Percentiles rank a stretch among this genome's conserved stretches.
Conservation (phyloP, 2,888 invertebrate genomes). For the Julus scanicus region DNA sequence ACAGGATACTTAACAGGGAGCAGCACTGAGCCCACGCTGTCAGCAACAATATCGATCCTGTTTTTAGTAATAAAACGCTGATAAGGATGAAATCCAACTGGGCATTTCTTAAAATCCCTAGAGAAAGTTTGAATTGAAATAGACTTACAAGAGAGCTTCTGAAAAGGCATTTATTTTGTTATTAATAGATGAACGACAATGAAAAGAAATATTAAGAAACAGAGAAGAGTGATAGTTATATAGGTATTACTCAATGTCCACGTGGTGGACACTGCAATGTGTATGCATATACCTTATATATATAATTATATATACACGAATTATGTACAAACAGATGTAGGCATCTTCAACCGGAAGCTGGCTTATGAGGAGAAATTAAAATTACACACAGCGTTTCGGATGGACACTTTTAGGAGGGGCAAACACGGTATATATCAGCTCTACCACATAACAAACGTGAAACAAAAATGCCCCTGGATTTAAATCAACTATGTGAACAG, state of each 20-base stretch:
- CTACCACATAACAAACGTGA: background rate
- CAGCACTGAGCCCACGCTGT: background rate
- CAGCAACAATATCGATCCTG: background rate
- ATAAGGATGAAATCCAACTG: background rate
- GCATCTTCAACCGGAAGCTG: background rate
- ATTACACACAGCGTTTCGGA: background rate
- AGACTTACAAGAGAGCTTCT: background rate
- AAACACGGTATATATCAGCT: background rate
- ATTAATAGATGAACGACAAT: conserved; percentile 33
- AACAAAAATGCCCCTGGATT: background rate
- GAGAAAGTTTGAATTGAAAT: background rate
- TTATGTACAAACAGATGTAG: conserved; percentile 14
- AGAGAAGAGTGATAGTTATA: conserved; percentile 31
- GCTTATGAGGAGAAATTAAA: background rate
- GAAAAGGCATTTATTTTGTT: conserved; percentile 21
- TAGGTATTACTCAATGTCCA: conserved; percentile 21
- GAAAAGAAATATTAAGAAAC: conserved; percentile 28
- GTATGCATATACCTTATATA: conserved; percentile 31
- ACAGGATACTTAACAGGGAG: background rate
- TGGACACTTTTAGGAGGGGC: background rate
- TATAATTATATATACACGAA: conserved; percentile 15
- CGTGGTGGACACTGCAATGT: conserved; percentile 27
- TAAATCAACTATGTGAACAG: no score
- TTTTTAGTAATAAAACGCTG: background rate
- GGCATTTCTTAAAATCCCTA: background rate